These are phyloP conservation scores for Subacronicta megacephala DNA, from an alignment of 2,888 invertebrate species.

Conservation along the genomic window DNA sequence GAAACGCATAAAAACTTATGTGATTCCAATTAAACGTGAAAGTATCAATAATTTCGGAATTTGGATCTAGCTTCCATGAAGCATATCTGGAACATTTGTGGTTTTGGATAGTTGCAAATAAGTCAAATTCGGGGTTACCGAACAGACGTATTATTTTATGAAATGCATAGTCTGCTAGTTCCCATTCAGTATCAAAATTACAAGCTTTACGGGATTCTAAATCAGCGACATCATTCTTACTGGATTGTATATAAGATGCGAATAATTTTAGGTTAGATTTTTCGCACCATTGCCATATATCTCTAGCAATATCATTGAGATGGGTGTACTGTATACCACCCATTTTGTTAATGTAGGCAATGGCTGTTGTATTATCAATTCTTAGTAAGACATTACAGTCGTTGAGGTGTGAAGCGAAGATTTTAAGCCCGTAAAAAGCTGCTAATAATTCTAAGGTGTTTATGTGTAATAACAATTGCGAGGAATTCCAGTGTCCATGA, in stretches of 20 bases:
- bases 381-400: slow-evolving; percentile 10
- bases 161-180: slow-evolving; percentile 23
- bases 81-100: slow-evolving; percentile 34
- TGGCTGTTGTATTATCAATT: slow-evolving; percentile 22
- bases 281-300: slow-evolving; percentile 30
- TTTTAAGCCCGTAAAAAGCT: slow-evolving; percentile 18
- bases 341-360: slow-evolving; percentile 17
- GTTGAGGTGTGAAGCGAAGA: slow-evolving; percentile 9
- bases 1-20: slow-evolving; percentile 4
- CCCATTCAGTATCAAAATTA: slow-evolving; percentile 32
- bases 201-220: background rate
- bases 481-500: slow-evolving; percentile 9
- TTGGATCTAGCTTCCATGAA: slow-evolving; percentile 42
- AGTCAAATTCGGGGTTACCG: slow-evolving; percentile 33
- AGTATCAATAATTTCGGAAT: slow-evolving; percentile 33
- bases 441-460: slow-evolving; percentile 19
- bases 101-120: slow-evolving; percentile 41
- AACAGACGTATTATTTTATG: slow-evolving; percentile 17
- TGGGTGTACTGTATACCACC: slow-evolving; percentile 12
- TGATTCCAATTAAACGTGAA: slow-evolving; percentile 37
- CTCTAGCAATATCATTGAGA: slow-evolving; percentile 8
- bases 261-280: background rate
- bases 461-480: slow-evolving; percentile 11
- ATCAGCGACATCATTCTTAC: slow-evolving; percentile 2
- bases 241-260: slow-evolving; percentile 9